These are phyloP conservation scores for Pandion haliaetus DNA, from an alignment of 2,113 vertebrate species.

Conservation along the genomic window DNA sequence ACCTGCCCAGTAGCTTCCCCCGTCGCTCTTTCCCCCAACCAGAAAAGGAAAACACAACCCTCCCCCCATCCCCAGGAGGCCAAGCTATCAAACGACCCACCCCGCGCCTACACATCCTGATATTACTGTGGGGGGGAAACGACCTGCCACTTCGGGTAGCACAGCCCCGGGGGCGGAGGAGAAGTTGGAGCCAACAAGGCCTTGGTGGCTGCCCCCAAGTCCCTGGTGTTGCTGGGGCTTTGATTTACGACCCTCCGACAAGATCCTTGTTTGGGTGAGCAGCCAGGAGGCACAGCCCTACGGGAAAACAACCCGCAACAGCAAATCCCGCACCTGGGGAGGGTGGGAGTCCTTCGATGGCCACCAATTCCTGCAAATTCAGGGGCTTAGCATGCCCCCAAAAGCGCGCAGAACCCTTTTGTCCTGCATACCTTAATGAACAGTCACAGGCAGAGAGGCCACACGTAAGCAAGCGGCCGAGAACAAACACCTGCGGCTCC, in stretches of 20 bases:
- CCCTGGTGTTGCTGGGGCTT: neutral
- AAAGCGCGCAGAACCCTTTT: neutral
- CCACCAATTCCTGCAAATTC: neutral
- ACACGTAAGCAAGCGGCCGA: fast-evolving
- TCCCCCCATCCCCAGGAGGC: neutral
- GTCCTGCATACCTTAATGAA: fast-evolving
- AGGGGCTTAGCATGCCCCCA: fast-evolving
- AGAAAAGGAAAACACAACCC: neutral
- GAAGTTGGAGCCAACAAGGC: fast-evolving
- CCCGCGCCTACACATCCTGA: neutral
- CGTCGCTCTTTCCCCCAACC: fast-evolving
- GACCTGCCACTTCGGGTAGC: neutral
- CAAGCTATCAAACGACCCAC: fast-evolving
- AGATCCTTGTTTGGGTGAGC: neutral
- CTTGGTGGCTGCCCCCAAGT: neutral
- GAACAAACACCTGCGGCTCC: neutral
- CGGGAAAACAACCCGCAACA: neutral
- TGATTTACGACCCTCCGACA: neutral
- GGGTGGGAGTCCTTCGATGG: fast-evolving
- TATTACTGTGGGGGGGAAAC: fast-evolving
- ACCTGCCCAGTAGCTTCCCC: fast-evolving
- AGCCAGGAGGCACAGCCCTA: neutral
- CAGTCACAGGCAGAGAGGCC: neutral
- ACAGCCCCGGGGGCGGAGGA: too few species aligned
- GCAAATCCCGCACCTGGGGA: neutral